These are phyloP conservation scores for Taxidea taxus DNA, from an alignment of 2,113 vertebrate species.

Conservation along the genomic window DNA sequence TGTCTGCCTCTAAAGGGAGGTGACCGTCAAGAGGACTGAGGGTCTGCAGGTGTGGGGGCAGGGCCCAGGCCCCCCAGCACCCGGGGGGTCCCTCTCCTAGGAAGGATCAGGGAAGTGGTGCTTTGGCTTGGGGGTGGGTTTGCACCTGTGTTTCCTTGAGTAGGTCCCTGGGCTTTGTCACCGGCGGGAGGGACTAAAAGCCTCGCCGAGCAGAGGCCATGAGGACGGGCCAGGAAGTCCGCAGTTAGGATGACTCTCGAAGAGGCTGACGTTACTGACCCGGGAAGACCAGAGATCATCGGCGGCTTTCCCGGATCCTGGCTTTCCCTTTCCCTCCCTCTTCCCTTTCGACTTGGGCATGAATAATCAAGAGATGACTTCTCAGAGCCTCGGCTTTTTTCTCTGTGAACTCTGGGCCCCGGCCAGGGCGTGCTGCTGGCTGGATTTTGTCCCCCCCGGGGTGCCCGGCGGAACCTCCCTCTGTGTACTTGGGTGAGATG, in stretches of 20 bases:
- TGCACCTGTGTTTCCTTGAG: not conserved
- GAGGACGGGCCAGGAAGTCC: not conserved
- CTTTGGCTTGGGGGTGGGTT: accelerated
- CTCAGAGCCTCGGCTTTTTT: not conserved
- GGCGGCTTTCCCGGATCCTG: not conserved
- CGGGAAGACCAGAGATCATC: not conserved
- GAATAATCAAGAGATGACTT: not conserved
- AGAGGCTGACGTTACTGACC: not conserved
- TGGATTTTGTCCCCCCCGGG: not conserved
- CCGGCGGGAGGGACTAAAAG: not conserved
- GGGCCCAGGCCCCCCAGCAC: not conserved
- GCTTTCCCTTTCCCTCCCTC: not conserved
- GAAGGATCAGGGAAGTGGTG: not conserved
- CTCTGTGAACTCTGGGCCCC: not conserved
- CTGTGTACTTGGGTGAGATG: not conserved
- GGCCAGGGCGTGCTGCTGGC: accelerated
- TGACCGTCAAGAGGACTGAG: not conserved
- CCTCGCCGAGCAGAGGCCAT: accelerated
- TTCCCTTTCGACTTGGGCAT: not conserved
- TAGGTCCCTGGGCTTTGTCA: not conserved
- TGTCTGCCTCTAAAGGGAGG: not conserved
- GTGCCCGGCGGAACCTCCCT: not conserved
- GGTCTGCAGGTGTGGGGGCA: too few species aligned
- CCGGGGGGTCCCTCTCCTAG: not conserved
- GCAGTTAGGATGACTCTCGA: not conserved